Base-by-base conservation (phyloP, 2,888 invertebrate genomes). In the Scaptomyza tumidula region DNA sequence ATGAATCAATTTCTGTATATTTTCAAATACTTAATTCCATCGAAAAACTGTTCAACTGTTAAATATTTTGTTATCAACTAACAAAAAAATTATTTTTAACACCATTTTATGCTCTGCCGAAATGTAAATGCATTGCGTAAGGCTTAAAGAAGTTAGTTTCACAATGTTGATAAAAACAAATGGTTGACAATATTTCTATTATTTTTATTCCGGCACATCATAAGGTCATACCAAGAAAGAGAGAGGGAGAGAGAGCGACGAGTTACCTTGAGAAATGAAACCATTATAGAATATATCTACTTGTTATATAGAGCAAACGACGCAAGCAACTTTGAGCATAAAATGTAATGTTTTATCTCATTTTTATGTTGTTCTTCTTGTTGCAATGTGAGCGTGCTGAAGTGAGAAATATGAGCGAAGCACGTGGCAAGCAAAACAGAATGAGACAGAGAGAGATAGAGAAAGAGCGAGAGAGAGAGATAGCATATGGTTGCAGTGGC, bases 271-370 rank as follows among this genome's bases (percentile, higher is more conserved):
- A 73, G 62, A 74, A 56, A 63, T 45, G 72, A 24, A 11, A 29
- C n/a, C 52, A 53, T 69, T 63, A 73, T 53, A 62, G 48, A 56
- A 68, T 68, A 73, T 56, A 63, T 74, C 59, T 59, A 53, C 33
- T 33, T 61, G 68, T 62, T 62, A 72, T 48, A 57, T 56, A 46
- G 35, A 56, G 61, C 46, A 39, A 54, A 69, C 57, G 76, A 79
- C 54, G 66, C 57, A 50, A 46, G 54, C 54, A 72, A 70, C 65
- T 71, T 71, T 80, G 48, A 63, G 61, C 80, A 82, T 82, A 76
- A 76, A 85, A 81, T 86, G 78, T 74, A 71, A 81, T 82, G 80
- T 86, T 86, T 82, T 79, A 81, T 81, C 75, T 78, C 68, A 71
- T 67, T 58, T 60, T 70, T 49, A 16, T 35, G 19, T 33, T 33